Evolutionary conservation across 2,113 vertebrate species (phyloP), one percentile per base, ranked within the genome.

Genomic region (Thryonomys swinderianus): DNA sequence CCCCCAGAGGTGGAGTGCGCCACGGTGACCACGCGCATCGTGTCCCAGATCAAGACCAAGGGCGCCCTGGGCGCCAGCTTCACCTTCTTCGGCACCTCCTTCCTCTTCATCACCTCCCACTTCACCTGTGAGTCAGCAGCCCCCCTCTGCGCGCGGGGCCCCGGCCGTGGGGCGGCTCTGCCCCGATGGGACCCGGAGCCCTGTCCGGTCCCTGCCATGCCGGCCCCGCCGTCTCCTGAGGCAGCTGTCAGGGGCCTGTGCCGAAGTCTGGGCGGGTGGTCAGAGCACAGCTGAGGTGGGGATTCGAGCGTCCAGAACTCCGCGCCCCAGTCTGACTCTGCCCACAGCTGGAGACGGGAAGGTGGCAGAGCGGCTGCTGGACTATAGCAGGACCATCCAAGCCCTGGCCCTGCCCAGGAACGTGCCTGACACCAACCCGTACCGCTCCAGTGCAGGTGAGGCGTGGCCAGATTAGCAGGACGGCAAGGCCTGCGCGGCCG

Each of bases 11-110:
- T 99, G 89, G 99, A 99, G 95, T 99, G 98, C 4, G 98, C 99
- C 96, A 99, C 99, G 0, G 99, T 99, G 94, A 99, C 99, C 5
- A 99, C 99, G 0, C 99, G 99, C 71, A 99, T 99, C 7, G 99
- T 99, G 82, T 99, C 99, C 25, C 99, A 99, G 97, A 99, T 99
- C 98, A 99, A 99, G 97, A 99, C 99, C 91, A 99, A 99, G 97
- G 99, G 99, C 2, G 99, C 99, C 16, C 98, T 99, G 92, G 99
- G 99, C 2, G 85, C 99, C 42, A 97, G 98, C 96, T 99, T 99
- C 93, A 99, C 99, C 0, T 99, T 99, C 96, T 99, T 99, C 57
- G 99, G 99, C 91, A 99, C 99, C 34, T 99, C 99, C 55, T 99
- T 99, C 98, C 99, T 99, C 62, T 99, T 99, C 97, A 99, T 99